These are phyloP conservation scores for Fratercula arctica DNA, from an alignment of 2,797 vertebrate species.

Conservation along the genomic window DNA sequence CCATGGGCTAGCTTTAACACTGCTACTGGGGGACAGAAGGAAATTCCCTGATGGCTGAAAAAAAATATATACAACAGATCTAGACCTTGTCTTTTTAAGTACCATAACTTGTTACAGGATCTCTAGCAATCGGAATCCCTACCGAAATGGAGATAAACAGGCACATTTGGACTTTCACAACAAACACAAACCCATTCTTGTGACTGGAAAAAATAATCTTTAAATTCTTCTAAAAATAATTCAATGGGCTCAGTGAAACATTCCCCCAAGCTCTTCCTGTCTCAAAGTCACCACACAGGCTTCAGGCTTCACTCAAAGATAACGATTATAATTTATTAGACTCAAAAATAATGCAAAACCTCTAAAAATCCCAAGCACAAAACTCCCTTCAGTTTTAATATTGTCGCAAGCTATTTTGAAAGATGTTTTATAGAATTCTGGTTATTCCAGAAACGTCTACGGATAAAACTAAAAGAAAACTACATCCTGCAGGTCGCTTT, in stretches of 20 bases:
- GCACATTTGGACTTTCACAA: background rate
- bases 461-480: background rate
- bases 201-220: background rate
- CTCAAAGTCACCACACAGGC: background rate
- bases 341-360: background rate
- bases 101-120: background rate
- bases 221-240: background rate
- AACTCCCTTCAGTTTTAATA: background rate
- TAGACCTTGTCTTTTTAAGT: background rate
- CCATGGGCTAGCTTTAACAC: too few relatives aligned
- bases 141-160: background rate
- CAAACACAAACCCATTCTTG: background rate
- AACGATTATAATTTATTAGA: background rate
- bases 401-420: background rate
- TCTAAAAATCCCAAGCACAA: background rate
- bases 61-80: fast-evolving
- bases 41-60: background rate
- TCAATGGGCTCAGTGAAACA: background rate
- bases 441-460: background rate
- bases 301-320: background rate
- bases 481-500: background rate
- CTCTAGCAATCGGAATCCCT: fast-evolving
- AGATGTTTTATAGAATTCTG: background rate
- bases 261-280: background rate
- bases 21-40: background rate